These are phyloP conservation scores for Datnioides undecimradiatus DNA, from an alignment of 2,113 vertebrate species.

Conservation along the genomic window DNA sequence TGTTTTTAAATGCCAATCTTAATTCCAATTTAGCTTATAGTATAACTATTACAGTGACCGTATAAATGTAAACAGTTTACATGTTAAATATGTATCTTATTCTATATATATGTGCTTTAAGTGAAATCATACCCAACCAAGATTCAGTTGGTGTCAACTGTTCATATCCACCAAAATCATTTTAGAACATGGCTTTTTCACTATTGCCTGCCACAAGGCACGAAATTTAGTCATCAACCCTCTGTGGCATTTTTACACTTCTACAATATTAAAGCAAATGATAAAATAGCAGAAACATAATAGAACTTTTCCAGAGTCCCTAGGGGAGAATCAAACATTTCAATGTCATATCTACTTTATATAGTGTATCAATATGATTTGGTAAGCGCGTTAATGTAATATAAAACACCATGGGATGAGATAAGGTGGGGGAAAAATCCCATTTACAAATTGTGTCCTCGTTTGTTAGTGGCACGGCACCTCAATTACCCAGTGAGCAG, in stretches of 20 bases:
- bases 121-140: not conserved
- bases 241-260: constrained; percentile 25
- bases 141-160: constrained; percentile 13
- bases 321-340: constrained; percentile 51
- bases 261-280: constrained; percentile 39
- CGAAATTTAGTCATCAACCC: constrained; percentile 44
- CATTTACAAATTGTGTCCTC: constrained; percentile 85
- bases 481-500: constrained; percentile 86
- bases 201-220: constrained; percentile 5
- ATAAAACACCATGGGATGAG: constrained; percentile 68
- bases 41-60: not conserved
- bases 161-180: not conserved
- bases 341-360: constrained; percentile 55
- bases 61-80: not conserved
- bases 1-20: not conserved
- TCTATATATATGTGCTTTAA: not conserved
- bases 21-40: not conserved
- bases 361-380: constrained; percentile 67
- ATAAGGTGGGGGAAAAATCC: constrained; percentile 67
- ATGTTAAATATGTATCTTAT: not conserved
- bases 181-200: constrained; percentile 10
- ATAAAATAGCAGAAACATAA: constrained; percentile 39
- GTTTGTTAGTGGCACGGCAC: constrained; percentile 85
- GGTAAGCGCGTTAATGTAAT: constrained; percentile 74
- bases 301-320: constrained; percentile 41